phyloP scores from a whole-genome alignment of 1,140 invertebrate genomes.

The Drosophila fuyamai region DNA sequence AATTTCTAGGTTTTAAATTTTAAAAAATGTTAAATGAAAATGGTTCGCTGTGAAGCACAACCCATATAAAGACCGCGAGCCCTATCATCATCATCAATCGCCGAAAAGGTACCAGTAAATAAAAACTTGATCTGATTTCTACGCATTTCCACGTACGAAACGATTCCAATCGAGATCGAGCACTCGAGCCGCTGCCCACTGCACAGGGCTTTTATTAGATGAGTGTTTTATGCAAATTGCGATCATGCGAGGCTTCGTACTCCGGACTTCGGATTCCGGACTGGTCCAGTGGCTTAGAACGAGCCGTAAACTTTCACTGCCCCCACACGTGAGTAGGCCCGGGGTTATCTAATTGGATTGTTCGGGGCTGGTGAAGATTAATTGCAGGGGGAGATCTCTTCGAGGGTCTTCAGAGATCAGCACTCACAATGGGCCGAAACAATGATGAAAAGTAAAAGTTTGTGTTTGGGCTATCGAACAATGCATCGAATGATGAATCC shows the following conservation, averaged over 20 bases:
- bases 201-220: slow-evolving; percentile 19
- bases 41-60: slow-evolving; percentile 1
- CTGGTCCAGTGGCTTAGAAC: slow-evolving; percentile 68
- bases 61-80: neutral
- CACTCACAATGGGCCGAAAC: slow-evolving; percentile 44
- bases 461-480: slow-evolving; percentile 61
- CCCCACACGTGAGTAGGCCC: slow-evolving; percentile 34
- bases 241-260: slow-evolving; percentile 8
- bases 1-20: too few species aligned
- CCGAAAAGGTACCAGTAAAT: neutral
- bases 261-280: neutral
- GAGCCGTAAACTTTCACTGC: slow-evolving; percentile 65
- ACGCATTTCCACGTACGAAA: slow-evolving; percentile 32
- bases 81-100: slow-evolving; percentile 9
- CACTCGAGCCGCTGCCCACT: slow-evolving; percentile 16
- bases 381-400: slow-evolving; percentile 70
- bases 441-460: slow-evolving; percentile 78
- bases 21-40: neutral
- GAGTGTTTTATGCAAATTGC: slow-evolving; percentile 67
- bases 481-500: slow-evolving; percentile 59
- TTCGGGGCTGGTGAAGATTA: slow-evolving; percentile 54
- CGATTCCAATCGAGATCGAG: slow-evolving; percentile 7
- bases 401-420: slow-evolving; percentile 23
- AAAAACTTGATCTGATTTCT: slow-evolving; percentile 50
- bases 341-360: slow-evolving; percentile 71